Percentiles rank a stretch among this genome's conserved stretches.
Evolutionary conservation across 2,888 invertebrate species (phyloP).

Genomic region (Pollenia griseotomentosa): DNA sequence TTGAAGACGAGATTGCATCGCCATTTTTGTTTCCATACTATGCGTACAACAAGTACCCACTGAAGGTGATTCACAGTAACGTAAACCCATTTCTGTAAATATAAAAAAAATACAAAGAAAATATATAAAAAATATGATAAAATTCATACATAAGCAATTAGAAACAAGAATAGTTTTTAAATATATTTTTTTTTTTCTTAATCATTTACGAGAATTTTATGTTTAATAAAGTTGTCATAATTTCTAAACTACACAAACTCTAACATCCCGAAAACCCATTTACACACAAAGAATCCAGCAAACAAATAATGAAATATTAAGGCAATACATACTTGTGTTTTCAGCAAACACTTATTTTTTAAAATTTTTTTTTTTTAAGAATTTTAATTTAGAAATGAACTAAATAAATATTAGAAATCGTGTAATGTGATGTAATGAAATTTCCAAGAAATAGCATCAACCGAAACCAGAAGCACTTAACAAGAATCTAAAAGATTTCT

Average conservation of each 20-base stretch:
- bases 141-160: not conserved
- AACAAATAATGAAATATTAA: conserved; percentile 1
- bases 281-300: conserved; percentile 4
- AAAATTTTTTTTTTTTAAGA: conserved; percentile 5
- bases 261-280: not conserved
- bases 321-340: not conserved
- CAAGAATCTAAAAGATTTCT: conserved; percentile 70
- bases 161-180: not conserved
- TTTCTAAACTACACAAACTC: conserved; percentile 27
- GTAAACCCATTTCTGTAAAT: conserved; percentile 82
- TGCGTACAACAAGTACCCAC: conserved; percentile 87
- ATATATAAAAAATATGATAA: conserved; percentile 23
- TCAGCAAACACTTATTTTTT: conserved; percentile 24
- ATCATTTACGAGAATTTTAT: conserved; percentile 39
- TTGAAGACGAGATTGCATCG: conserved; percentile 89
- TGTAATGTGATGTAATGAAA: conserved; percentile 53
- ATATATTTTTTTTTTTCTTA: not conserved
- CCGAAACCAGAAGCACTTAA: conserved; percentile 73
- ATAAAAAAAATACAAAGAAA: conserved; percentile 29
- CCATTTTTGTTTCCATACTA: conserved; percentile 88
- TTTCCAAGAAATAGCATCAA: conserved; percentile 58
- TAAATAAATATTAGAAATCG: conserved; percentile 53
- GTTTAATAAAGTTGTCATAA: conserved; percentile 44
- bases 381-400: conserved; percentile 46
- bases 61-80: conserved; percentile 84